phyloP scores from a whole-genome alignment of 1,140 invertebrate species.

The Aethina tumida region DNA sequence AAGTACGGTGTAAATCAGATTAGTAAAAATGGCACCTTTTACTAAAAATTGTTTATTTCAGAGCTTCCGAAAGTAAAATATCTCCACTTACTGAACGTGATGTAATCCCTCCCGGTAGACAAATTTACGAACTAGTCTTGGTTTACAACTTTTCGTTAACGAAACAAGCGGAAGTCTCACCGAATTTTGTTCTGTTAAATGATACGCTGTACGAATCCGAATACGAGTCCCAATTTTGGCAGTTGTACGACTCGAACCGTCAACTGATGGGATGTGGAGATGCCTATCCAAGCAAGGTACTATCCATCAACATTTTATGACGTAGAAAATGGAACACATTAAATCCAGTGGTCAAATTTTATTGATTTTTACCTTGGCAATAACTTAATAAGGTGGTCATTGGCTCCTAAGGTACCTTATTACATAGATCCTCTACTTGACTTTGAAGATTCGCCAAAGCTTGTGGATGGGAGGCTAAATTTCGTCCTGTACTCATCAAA shows the following conservation, averaged over 20 bases:
- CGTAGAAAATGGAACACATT: no score
- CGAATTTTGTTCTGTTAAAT: slow-evolving; percentile 70
- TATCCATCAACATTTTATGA: no score
- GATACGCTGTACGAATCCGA: slow-evolving; percentile 88
- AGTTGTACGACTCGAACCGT: slow-evolving; percentile 91
- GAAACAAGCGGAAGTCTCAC: slow-evolving; percentile 74
- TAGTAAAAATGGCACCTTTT: background rate
- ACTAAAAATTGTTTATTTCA: slow-evolving; percentile 33
- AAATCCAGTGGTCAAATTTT: no score
- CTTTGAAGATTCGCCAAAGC: no score
- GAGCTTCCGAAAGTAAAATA: slow-evolving; percentile 72
- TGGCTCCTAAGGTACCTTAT: no score
- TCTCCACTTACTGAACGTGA: slow-evolving; percentile 66
- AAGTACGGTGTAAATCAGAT: slow-evolving; percentile 41
- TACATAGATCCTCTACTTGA: no score
- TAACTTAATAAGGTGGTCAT: no score
- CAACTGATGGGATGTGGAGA: slow-evolving; percentile 76
- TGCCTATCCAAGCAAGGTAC: slow-evolving; percentile 79
- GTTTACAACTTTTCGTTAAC: slow-evolving; percentile 76
- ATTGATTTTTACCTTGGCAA: no score
- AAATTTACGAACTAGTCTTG: slow-evolving; percentile 83
- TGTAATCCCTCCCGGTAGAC: slow-evolving; percentile 70
- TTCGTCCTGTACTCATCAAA: no score
- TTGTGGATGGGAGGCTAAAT: no score
- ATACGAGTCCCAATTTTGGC: slow-evolving; percentile 93